Conservation (phyloP, 2,113 vertebrate genomes). For the Cottus gobio region DNA sequence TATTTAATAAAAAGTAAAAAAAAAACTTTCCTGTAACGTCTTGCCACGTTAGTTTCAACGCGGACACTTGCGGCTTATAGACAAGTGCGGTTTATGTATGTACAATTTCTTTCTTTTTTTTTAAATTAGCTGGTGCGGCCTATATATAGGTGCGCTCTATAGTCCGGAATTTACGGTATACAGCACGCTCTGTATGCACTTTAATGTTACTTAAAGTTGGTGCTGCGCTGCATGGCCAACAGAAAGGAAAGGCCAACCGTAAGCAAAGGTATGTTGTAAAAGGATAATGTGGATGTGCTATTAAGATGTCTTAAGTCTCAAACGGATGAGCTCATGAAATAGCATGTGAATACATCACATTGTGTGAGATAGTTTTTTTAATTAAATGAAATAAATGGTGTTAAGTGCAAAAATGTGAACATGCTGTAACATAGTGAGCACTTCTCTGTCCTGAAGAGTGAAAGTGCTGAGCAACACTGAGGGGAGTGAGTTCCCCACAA, state of each 20-base stretch:
- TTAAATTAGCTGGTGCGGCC: too few relatives aligned
- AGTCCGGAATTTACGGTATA: too few relatives aligned
- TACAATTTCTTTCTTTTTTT: too few relatives aligned
- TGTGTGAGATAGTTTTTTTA: neutral
- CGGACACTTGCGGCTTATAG: too few relatives aligned
- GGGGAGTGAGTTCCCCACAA: neutral
- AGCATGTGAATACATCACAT: neutral
- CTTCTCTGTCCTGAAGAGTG: neutral
- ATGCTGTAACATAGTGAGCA: slow-evolving; percentile 5
- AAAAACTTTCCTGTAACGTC: too few relatives aligned
- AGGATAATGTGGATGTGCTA: neutral
- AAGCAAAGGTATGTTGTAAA: neutral
- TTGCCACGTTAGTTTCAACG: too few relatives aligned
- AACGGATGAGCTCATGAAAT: neutral
- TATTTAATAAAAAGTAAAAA: too few relatives aligned
- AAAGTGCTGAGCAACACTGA: neutral
- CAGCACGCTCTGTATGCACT: too few relatives aligned
- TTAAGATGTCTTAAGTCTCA: neutral
- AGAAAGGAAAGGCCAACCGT: neutral
- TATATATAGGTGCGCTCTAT: too few relatives aligned
- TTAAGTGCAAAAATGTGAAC: neutral
- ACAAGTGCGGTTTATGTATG: too few relatives aligned
- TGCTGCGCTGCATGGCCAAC: neutral
- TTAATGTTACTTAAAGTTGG: neutral
- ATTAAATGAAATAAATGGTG: neutral